Percentiles rank a stretch among this genome's conserved stretches.
These are phyloP conservation scores for Rhagonycha lutea DNA, from an alignment of 2,888 invertebrate species.

Conservation along the genomic window DNA sequence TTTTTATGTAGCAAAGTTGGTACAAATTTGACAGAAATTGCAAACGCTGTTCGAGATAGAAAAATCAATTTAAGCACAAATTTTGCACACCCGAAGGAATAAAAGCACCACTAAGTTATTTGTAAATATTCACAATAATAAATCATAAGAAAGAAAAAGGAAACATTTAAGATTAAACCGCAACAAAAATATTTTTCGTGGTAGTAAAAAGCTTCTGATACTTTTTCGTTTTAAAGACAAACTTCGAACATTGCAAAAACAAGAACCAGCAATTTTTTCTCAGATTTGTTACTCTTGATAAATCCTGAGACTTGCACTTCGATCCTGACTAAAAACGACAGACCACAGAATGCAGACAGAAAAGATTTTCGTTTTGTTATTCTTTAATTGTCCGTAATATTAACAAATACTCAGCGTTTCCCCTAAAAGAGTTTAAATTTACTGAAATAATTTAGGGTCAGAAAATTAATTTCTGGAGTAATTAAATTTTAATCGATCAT, in stretches of 20 bases:
- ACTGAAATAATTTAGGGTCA: background rate
- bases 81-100: background rate
- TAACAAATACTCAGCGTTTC: background rate
- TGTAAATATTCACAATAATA: background rate
- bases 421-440: background rate
- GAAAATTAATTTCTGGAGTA: background rate
- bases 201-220: background rate
- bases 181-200: background rate
- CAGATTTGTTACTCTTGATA: background rate
- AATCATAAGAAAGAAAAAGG: slow-evolving; percentile 8
- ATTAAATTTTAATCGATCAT: background rate
- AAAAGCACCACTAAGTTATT: background rate
- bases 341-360: background rate
- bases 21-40: background rate
- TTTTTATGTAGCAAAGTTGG: slow-evolving; percentile 11
- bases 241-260: background rate
- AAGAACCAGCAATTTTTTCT: background rate
- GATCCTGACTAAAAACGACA: background rate
- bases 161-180: slow-evolving; percentile 11
- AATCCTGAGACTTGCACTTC: background rate
- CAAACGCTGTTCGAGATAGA: background rate
- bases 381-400: background rate
- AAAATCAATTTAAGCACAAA: background rate
- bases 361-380: background rate
- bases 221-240: background rate